Percentiles rank a stretch among this genome's conserved stretches.
These are phyloP conservation scores for Dasypus novemcinctus DNA, from an alignment of 2,113 vertebrate species.

Conservation along the genomic window DNA sequence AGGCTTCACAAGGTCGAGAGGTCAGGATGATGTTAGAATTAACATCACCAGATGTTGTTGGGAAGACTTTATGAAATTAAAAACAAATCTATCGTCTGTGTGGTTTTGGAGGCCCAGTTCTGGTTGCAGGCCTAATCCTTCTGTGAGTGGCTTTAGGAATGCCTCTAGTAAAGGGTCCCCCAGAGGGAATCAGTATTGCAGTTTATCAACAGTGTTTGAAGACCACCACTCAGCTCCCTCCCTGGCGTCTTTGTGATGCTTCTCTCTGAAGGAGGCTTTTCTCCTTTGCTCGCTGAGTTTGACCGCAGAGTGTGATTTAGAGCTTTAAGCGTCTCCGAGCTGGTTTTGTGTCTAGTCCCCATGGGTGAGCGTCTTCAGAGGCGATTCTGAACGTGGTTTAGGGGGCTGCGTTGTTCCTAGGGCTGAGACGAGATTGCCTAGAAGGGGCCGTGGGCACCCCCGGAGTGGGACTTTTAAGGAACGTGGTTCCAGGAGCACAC, in stretches of 20 bases:
- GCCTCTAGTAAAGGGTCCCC: background rate
- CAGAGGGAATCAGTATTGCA: accelerated
- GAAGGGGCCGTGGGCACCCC: background rate
- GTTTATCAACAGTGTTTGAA: background rate
- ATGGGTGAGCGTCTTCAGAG: accelerated
- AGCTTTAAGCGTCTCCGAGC: background rate
- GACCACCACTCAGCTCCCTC: background rate
- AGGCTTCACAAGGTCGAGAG: accelerated
- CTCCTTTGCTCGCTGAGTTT: background rate
- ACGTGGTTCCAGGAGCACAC: no score
- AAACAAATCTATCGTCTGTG: background rate
- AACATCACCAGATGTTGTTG: background rate
- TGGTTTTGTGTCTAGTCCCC: background rate
- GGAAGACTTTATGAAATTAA: background rate
- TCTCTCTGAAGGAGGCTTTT: background rate
- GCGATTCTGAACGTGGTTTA: background rate
- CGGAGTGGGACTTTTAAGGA: no score
- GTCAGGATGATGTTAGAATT: background rate
- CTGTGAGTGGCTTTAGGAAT: background rate
- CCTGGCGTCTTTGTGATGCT: background rate
- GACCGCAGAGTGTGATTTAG: background rate
- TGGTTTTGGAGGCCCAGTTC: background rate
- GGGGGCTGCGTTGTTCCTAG: background rate
- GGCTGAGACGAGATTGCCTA: background rate
- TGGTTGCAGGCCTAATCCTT: background rate